phyloP scores from a whole-genome alignment of 2,888 invertebrate species.

The Acanthosepion esculentum region DNA sequence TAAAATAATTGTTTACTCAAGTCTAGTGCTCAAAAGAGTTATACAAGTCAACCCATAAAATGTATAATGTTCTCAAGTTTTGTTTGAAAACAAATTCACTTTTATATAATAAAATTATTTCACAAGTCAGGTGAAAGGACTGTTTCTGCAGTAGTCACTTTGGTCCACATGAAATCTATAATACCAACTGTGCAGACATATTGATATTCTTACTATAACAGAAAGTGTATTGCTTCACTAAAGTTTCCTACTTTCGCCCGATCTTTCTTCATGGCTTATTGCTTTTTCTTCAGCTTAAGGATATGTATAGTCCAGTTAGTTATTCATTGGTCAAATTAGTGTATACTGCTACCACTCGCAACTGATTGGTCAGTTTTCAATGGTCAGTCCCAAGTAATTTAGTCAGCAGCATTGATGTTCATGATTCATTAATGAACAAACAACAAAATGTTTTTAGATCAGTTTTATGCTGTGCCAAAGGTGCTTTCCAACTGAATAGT shows the following conservation, averaged over 20 bases:
- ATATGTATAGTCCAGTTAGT: neutral
- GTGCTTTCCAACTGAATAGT: neutral
- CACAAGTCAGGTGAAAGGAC: too few relatives aligned
- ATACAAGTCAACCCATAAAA: too few relatives aligned
- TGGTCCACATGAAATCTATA: too few relatives aligned
- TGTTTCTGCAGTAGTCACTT: too few relatives aligned
- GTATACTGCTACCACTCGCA: neutral
- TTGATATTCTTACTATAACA: neutral
- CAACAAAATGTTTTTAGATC: neutral
- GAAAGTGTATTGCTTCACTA: neutral
- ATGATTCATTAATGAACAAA: neutral
- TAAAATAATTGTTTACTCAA: too few relatives aligned
- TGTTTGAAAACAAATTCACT: too few relatives aligned
- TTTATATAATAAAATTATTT: too few relatives aligned
- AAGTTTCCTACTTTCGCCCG: neutral
- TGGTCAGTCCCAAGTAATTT: neutral
- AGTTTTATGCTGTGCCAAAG: neutral
- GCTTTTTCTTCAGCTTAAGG: neutral
- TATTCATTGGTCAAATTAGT: neutral
- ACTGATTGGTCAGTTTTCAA: neutral
- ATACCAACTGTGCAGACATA: neutral
- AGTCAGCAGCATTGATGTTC: neutral
- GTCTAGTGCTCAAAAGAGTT: too few relatives aligned
- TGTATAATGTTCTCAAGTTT: too few relatives aligned
- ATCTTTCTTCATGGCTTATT: neutral